Conservation (phyloP, 2,888 invertebrate genomes). For the Doris montereyensis region DNA sequence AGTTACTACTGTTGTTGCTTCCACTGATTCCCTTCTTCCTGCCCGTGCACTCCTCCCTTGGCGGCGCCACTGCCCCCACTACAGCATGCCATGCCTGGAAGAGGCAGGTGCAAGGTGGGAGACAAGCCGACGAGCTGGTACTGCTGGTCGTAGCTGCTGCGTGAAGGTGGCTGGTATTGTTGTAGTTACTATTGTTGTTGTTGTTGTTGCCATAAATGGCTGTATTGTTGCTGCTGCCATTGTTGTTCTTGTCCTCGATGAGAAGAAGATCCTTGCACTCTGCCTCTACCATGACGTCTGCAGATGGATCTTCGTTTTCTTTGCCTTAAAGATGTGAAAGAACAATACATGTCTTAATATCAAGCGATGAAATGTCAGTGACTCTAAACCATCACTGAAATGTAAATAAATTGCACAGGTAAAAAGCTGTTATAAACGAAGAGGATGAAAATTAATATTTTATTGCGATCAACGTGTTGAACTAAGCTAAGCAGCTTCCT, state of each 20-base stretch:
- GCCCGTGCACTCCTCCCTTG: neutral
- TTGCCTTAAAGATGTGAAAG: constrained; percentile 61
- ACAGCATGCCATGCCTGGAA: constrained; percentile 14
- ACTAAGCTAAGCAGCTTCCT: no score
- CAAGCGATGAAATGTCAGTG: no score
- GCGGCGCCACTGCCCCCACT: constrained; percentile 16
- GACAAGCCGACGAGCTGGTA: neutral
- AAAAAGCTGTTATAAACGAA: no score
- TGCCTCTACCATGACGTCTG: constrained; percentile 40
- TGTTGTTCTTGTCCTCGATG: constrained; percentile 49
- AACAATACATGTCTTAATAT: no score
- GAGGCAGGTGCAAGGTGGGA: neutral
- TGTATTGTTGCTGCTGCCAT: constrained; percentile 26
- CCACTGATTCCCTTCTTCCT: no score
- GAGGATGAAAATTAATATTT: no score
- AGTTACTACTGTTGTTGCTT: neutral
- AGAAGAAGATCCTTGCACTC: constrained; percentile 50
- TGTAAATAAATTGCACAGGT: no score
- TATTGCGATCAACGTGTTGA: no score
- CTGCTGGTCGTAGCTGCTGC: neutral
- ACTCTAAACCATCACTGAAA: no score
- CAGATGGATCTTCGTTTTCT: constrained; percentile 65
- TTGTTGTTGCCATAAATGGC: neutral
- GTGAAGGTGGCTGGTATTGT: neutral
- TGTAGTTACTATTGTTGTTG: constrained; percentile 11